Evolutionary conservation across 2,113 vertebrate species (phyloP), one percentile per base, ranked within the genome.

Genomic region (Brachypteracias leptosomus): DNA sequence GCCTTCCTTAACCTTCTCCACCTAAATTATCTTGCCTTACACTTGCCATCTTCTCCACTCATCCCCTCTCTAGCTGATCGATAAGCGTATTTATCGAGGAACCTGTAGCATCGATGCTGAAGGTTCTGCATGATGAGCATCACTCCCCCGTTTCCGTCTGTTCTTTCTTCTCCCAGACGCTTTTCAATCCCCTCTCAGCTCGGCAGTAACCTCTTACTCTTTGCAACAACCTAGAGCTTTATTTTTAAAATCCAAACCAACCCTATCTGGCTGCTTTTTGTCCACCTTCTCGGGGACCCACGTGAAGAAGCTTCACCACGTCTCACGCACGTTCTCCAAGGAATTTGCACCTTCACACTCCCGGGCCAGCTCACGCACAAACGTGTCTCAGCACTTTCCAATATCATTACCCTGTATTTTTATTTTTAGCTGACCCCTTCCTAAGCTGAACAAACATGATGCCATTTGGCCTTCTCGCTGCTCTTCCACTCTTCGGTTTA

Each of bases 291-390:
- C 59, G 58, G 29, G 58, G 79, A 83, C 55, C 49, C 36, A 80
- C 44, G 29, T 2, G 6, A 89, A 89, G 49, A 77, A 95, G 85
- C 44, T 29, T 77, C 76, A 17, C 2, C 55, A 33, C 71, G 52
- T 83, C 59, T 75, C 81, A 54, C 15, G 51, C 11, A 36, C 20
- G n/a, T 82, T 61, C 83, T 52, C 66, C 2, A 1, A 88, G 66
- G 73, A 54, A 89, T 82, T 94, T 91, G 76, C 78, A 93, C 75
- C 63, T 95, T 77, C 76, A 88, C 72, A 76, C 51, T 91, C 59
- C 16, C 25, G 29, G 26, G 26, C 82, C 85, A 79, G 77, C 78
- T 94, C 85, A 75, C 42, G 75, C 24, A 78, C 82, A 93, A 93
- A 49, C 47, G 88, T 4, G 10, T 36, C 67, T 79, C 51, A 25